Conservation (phyloP, 1,140 invertebrate species). For the Luehdorfia chinensis region DNA sequence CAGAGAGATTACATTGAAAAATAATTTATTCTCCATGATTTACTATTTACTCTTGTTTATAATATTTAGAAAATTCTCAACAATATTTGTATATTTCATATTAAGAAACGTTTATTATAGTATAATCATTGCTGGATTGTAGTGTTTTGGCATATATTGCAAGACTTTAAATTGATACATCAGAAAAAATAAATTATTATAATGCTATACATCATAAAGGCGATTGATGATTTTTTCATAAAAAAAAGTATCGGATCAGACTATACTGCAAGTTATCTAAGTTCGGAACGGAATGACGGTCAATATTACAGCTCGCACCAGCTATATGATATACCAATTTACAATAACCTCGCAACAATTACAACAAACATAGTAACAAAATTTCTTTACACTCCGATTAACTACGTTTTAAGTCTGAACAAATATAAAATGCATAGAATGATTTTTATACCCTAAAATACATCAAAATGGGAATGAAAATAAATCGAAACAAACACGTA, state of each 20-base stretch:
- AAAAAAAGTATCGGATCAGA: constrained; percentile 13
- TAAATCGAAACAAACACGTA: constrained; percentile 58
- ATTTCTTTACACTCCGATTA: constrained; percentile 54
- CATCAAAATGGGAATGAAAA: constrained; percentile 66
- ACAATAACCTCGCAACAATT: constrained; percentile 56
- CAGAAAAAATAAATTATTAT: constrained; percentile 12
- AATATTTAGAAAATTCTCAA: constrained; percentile 75
- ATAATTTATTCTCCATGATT: constrained; percentile 77
- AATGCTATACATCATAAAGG: constrained; percentile 3
- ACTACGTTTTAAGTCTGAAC: constrained; percentile 52
- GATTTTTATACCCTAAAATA: constrained; percentile 59
- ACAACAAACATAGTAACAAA: constrained; percentile 57
- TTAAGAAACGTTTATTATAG: constrained; percentile 65
- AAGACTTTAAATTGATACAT: constrained; percentile 41
- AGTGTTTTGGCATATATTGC: constrained; percentile 71
- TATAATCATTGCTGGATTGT: constrained; percentile 70
- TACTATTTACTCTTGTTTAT: constrained; percentile 67
- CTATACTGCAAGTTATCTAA: constrained; percentile 8
- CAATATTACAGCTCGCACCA: constrained; percentile 1
- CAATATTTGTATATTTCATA: constrained; percentile 74
- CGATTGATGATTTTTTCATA: neutral
- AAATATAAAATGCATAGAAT: constrained; percentile 69
- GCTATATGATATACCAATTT: constrained; percentile 36
- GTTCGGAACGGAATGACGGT: constrained; percentile 1
- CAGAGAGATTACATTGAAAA: constrained; percentile 64